Base-by-base conservation (phyloP, 2,797 vertebrate genomes). In the Mus minutoides region DNA sequence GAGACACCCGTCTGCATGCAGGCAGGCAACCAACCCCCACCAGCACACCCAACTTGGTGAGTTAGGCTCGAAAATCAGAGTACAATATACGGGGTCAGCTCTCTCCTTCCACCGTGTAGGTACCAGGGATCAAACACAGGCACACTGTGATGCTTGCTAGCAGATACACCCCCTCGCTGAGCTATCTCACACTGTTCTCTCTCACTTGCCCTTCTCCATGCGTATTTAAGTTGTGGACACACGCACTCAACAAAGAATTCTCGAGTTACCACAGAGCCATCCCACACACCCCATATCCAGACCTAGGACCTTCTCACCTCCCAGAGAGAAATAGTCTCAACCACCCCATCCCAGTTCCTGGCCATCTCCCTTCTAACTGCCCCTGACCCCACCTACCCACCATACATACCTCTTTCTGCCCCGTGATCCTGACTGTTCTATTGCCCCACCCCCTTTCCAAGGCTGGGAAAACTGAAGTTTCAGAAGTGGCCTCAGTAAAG, bases 331-430 rank as follows among this genome's bases (percentile, higher is more conserved):
- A 54, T 0, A 8, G 6, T 49, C 40, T n/a, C n/a, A 40, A 4
- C 3, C 11, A 1, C 79, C 9, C 56, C 26, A 13, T 37, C 40
- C 2, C 6, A 9, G 58, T 9, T 6, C 58, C 49, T 0, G 14
- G 29, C 2, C 0, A 21, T 21, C 21, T 5, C 71, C 1, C 0
- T 37, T 58, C 86, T 13, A 11, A 7, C 31, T 10, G 4, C 3
- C 34, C 37, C 75, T 24, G 22, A 13, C 17, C 13, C 11, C 16
- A 64, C 12, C 21, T 5, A 22, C 56, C 8, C 22, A 37, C 4
- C n/a, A 67, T 3, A 13, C 17, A n/a, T 16, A n/a, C 19, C 46
- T 56, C 64, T 26, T 82, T 90, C 46, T 79, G 67, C 21, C 54
- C 11, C 11, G 1, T 11, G 22, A 76, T 29, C 22, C n/a, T 3